Percentiles rank a stretch among this genome's conserved stretches.
These are phyloP conservation scores for Pterophyllum scalare DNA, from an alignment of 2,113 vertebrate species.

Conservation along the genomic window DNA sequence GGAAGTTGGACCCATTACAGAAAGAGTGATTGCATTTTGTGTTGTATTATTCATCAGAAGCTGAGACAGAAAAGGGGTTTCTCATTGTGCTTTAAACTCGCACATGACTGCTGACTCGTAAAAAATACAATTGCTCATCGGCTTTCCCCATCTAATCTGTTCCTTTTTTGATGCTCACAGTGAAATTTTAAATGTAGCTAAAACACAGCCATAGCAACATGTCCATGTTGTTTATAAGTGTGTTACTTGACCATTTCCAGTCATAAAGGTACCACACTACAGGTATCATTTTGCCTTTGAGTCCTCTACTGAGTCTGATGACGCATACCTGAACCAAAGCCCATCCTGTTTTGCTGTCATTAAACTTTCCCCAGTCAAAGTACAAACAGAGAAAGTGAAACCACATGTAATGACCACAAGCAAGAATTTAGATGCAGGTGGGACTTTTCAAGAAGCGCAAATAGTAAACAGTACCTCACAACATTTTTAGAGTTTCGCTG, in stretches of 20 bases:
- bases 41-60: neutral
- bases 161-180: neutral
- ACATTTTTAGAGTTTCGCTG: conserved; percentile 8
- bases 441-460: conserved; percentile 45
- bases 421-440: conserved; percentile 14
- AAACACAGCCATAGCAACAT: neutral
- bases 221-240: neutral
- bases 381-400: conserved; percentile 60
- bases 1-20: neutral
- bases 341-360: conserved; percentile 61
- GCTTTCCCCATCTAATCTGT: neutral
- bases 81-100: neutral
- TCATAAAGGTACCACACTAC: neutral
- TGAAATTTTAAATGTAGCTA: neutral
- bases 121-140: neutral
- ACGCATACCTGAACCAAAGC: conserved; percentile 60
- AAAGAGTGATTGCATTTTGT: neutral
- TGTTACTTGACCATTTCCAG: conserved; percentile 1
- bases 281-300: neutral
- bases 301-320: conserved; percentile 35
- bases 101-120: conserved; percentile 3
- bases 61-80: neutral
- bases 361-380: conserved; percentile 68
- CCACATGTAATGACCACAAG: conserved; percentile 49
- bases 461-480: conserved; percentile 32